Conservation (phyloP, 2,797 vertebrate species). For the Ispidina picta region DNA sequence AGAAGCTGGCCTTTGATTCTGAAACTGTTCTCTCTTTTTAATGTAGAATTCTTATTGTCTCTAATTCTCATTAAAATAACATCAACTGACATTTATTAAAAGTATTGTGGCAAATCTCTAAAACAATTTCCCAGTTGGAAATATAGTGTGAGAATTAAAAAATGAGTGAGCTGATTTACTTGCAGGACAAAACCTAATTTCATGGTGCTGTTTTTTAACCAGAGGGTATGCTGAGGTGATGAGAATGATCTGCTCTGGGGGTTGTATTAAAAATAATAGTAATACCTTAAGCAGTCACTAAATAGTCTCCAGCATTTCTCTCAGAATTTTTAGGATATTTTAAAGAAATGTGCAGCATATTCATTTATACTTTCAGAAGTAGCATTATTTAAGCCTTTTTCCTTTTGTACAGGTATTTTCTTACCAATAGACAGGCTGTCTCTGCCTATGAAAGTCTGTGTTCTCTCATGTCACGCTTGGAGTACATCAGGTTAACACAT, state of each 20-base stretch:
- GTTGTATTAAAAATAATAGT: neutral
- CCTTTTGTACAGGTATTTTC: neutral
- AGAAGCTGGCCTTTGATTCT: neutral
- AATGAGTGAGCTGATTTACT: neutral
- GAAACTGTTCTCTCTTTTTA: neutral
- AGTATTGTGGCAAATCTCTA: neutral
- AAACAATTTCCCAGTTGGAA: neutral
- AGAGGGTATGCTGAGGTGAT: neutral
- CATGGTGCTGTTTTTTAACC: constrained; percentile 1
- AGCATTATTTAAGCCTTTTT: neutral
- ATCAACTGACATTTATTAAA: neutral
- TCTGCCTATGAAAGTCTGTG: fast-evolving
- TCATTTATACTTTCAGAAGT: neutral
- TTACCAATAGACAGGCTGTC: neutral
- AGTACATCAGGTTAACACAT: neutral
- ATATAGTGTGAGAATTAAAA: neutral
- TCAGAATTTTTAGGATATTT: neutral
- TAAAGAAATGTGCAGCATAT: neutral
- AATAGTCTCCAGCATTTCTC: neutral
- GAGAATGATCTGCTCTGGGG: neutral
- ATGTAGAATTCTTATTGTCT: neutral
- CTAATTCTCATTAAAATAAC: neutral
- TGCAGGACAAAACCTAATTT: constrained; percentile 19
- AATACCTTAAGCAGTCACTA: neutral
- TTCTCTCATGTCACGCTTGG: neutral